Base-by-base conservation (phyloP, 2,797 vertebrate species). In the Tokudaia muenninki region DNA sequence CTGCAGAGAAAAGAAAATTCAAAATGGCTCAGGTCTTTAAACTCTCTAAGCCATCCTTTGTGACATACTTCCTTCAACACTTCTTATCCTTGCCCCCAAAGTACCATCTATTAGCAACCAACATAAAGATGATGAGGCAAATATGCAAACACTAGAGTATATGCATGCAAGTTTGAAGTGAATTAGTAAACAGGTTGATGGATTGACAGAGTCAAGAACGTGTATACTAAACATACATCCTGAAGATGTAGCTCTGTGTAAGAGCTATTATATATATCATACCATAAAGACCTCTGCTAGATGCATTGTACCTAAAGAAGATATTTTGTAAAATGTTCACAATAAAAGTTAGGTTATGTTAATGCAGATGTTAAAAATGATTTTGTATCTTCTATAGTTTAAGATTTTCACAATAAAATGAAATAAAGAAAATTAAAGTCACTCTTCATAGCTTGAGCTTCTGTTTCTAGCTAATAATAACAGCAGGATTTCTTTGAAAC, bases 391-490 rank as follows among this genome's bases (percentile, higher is more conserved):
- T 91, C 11, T 44, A 1, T 59, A 87, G 6, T 63, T 94, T 92
- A 22, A 91, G 87, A 81, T 84, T 88, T 67, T 95, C 47, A 63
- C 37, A 86, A 61, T 47, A 89, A 96, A 86, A 78, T 75, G 19
- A 63, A 95, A 22, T 12, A 61, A 79, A 89, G 17, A 88, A 96
- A 86, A 88, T 59, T 59, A 74, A 96, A 93, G 90, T 21, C 34
- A 89, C 29, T 95, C 91, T 94, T 95, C n/a, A 57, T 92, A 67
- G 70, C 37, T 74, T 24, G 61, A 57, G 8, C 5, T 91, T 96
- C 61, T 16, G 92, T 93, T 94, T 96, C 87, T 77, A 92, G 86
- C 92, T 96, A 95, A 91, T 77, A 94, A 95, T 94, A 87, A 87
- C 79, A 91, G 63, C 83, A 14, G 80, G 77, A 83, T 77, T 86